Evolutionary conservation across 2,797 vertebrate species (phyloP).

Genomic region (Synanceia verrucosa): DNA sequence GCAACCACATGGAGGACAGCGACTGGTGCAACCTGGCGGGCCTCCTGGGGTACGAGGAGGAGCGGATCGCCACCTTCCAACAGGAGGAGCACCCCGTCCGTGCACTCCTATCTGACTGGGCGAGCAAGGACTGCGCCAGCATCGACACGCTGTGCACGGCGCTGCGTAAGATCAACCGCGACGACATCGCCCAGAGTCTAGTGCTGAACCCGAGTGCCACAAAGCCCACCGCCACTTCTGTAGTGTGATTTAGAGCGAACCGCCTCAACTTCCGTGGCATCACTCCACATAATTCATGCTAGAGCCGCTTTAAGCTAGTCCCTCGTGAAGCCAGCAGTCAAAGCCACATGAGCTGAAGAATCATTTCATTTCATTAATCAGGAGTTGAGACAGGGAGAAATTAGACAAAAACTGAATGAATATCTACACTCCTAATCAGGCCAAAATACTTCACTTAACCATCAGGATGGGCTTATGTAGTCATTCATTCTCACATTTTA

Average conservation of each 20-base stretch:
- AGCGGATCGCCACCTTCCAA: slow-evolving; percentile 90
- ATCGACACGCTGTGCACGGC: slow-evolving; percentile 89
- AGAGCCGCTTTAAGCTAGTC: slow-evolving; percentile 22
- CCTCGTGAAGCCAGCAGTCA: slow-evolving; percentile 39
- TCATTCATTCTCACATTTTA: slow-evolving; percentile 8
- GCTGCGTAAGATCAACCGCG: slow-evolving; percentile 90
- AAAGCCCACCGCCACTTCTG: slow-evolving; percentile 92
- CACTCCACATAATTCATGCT: slow-evolving; percentile 33
- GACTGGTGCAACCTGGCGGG: slow-evolving; percentile 92
- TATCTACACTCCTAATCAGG: neutral
- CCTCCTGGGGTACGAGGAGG: slow-evolving; percentile 92
- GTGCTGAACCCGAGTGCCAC: slow-evolving; percentile 65
- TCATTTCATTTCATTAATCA: slow-evolving; percentile 7
- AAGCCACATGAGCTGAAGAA: slow-evolving; percentile 19
- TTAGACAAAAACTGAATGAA: slow-evolving; percentile 5
- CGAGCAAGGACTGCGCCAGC: slow-evolving; percentile 90
- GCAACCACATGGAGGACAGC: slow-evolving; percentile 84
- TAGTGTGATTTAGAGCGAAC: slow-evolving; percentile 76
- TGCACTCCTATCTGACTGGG: slow-evolving; percentile 92
- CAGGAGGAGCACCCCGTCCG: slow-evolving; percentile 88
- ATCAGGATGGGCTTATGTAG: slow-evolving; percentile 12
- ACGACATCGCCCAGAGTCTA: slow-evolving; percentile 92
- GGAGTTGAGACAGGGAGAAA: slow-evolving; percentile 8
- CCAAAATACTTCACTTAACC: neutral
- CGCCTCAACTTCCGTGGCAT: slow-evolving; percentile 14